Conservation (phyloP, 2,113 vertebrate species). For the Eidolon helvum region DNA sequence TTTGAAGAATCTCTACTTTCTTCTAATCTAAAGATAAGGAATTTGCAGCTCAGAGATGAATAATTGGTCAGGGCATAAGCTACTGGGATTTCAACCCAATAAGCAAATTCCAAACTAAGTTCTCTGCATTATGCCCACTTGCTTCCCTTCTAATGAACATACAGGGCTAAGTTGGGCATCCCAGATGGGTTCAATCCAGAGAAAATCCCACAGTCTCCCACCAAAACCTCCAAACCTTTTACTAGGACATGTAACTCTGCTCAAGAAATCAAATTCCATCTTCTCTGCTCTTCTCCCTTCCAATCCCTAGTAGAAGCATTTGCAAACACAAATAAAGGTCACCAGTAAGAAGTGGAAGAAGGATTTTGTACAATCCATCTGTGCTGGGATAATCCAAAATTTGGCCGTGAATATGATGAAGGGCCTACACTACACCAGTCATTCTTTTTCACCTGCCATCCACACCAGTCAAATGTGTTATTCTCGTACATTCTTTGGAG, state of each 20-base stretch:
- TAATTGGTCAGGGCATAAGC: not conserved
- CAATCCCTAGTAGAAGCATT: constrained; percentile 26
- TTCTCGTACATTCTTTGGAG: constrained; percentile 70
- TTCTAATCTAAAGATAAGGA: not conserved
- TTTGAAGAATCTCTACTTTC: not conserved
- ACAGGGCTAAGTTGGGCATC: not conserved
- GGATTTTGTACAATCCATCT: constrained; percentile 55
- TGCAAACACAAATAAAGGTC: constrained; percentile 70
- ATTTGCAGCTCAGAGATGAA: not conserved
- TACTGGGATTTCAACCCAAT: constrained; percentile 10
- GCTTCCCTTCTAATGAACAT: not conserved
- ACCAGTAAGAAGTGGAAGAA: constrained; percentile 40
- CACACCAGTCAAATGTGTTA: constrained; percentile 71
- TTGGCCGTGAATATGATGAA: constrained; percentile 68
- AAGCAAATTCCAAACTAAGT: not conserved
- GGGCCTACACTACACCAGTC: constrained; percentile 57
- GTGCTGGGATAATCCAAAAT: constrained; percentile 69
- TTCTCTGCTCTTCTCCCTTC: not conserved
- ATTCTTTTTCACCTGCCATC: constrained; percentile 76
- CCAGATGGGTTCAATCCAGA: not conserved
- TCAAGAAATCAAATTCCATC: constrained; percentile 2
- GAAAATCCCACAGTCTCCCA: not conserved
- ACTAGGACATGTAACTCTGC: not conserved
- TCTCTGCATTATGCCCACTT: not conserved
- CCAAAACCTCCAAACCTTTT: not conserved